A percentile compares a stretch with the other conserved stretches of the same genome.
phyloP scores from a whole-genome alignment of 2,888 invertebrate genomes.

The Plemyria rubiginata region DNA sequence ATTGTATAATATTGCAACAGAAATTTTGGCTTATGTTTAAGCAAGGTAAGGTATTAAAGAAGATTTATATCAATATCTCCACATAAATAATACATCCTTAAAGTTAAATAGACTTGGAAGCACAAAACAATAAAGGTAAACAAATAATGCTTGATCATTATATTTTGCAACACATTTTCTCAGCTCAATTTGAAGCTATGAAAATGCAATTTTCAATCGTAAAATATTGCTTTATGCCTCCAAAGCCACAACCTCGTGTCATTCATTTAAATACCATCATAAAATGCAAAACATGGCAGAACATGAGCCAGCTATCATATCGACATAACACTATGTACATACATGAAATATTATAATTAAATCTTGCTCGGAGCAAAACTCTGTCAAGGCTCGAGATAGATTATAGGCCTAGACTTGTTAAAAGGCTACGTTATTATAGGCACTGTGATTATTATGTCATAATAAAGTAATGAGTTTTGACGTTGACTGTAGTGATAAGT shows the following conservation, averaged over 20 bases:
- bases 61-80: constrained; percentile 35
- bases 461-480: constrained; percentile 15
- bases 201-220: not conserved
- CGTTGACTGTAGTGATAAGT: constrained; percentile 9
- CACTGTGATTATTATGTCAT: constrained; percentile 13
- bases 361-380: constrained; percentile 35
- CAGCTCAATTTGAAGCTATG: not conserved
- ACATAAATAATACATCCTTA: constrained; percentile 13
- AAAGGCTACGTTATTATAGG: constrained; percentile 28
- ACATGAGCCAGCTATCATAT: constrained; percentile 31
- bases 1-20: not conserved
- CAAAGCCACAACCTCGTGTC: constrained; percentile 34
- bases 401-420: constrained; percentile 22
- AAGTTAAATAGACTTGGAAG: constrained; percentile 20
- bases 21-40: not conserved
- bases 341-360: constrained; percentile 34
- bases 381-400: constrained; percentile 42
- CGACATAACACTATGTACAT: constrained; percentile 37
- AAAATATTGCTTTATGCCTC: constrained; percentile 18
- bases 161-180: not conserved
- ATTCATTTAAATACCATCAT: constrained; percentile 37
- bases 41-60: too few species aligned
- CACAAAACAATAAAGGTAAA: constrained; percentile 16
- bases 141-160: not conserved
- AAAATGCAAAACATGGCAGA: constrained; percentile 28